Base-by-base conservation (phyloP, 1,140 invertebrate species). In the Papilio polytes region DNA sequence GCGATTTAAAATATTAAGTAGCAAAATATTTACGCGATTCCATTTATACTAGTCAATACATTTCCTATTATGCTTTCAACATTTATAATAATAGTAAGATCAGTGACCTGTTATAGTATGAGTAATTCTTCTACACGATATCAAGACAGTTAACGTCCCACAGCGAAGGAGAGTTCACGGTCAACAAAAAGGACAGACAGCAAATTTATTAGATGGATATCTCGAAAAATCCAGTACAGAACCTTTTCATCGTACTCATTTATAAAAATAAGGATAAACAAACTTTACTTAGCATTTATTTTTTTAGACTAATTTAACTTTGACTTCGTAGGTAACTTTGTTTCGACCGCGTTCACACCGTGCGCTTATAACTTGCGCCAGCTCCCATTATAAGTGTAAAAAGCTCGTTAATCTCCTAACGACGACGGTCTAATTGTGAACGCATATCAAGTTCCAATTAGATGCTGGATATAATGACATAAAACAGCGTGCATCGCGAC, bases 381-480 rank as follows among this genome's bases (percentile, higher is more conserved):
- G 3, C 74, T n/a, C 44, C 36, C 53, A 82, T 66, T 66, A 26
- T 77, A 82, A 86, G 84, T 85, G 86, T 90, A 92, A 92, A 90
- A 92, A 91, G 87, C 90, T 92, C 90, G 89, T 94, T 92, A 90
- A 91, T 90, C 86, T 78, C 77, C 77, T 86, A 89, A 93, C 89
- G 88, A 91, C 86, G 84, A 84, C 84, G 85, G 84, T 89, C 83
- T 93, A 90, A 92, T 92, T 91, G 90, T 91, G 85, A 86, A 91
- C 88, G 89, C 90, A 91, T 94, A 92, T 93, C 92, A 90, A 90
- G 85, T 90, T 92, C 90, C 91, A 92, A 94, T 94, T 94, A 94
- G 90, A 91, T 87, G 83, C 84, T 82, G 83, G 85, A 82, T 87
- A 88, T 92, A 91, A 91, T 91, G 91, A 90, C 89, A 89, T 86